phyloP scores from a whole-genome alignment of 2,888 invertebrate species.

The Fissipunctia ypsillon region DNA sequence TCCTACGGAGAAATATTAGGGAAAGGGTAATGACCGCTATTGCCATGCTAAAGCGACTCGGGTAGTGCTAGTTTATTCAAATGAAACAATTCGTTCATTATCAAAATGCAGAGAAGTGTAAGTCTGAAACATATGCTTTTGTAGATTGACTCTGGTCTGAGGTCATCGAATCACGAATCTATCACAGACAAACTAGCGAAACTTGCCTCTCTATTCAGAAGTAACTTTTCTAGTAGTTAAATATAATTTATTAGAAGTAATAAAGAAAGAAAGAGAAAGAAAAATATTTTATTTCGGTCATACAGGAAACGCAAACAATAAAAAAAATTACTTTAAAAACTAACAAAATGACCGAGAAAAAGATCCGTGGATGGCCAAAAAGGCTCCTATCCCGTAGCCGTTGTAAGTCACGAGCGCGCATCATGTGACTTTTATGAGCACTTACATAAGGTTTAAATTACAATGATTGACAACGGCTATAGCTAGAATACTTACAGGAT shows the following conservation, averaged over 20 bases:
- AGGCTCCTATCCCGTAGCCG: neutral
- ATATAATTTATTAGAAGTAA: neutral
- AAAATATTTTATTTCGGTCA: neutral
- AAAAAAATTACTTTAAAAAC: neutral
- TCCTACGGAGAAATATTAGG: neutral
- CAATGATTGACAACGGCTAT: neutral
- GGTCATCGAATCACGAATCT: neutral
- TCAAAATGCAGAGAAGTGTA: neutral
- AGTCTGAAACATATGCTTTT: neutral
- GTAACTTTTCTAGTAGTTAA: neutral
- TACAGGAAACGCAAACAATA: neutral
- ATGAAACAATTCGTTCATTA: neutral
- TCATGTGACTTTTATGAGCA: neutral
- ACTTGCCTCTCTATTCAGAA: neutral
- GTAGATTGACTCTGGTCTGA: neutral
- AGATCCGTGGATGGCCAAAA: neutral
- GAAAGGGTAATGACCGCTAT: neutral
- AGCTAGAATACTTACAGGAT: conserved; percentile 92
- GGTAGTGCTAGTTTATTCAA: neutral
- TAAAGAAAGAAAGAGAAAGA: neutral
- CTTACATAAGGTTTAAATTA: neutral
- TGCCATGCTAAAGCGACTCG: neutral
- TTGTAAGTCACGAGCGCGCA: neutral
- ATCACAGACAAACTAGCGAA: neutral
- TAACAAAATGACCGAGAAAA: neutral